Percentiles rank a stretch among this genome's conserved stretches.
Conservation (phyloP, 1,140 invertebrate species). For the Lordiphosa mommai region DNA sequence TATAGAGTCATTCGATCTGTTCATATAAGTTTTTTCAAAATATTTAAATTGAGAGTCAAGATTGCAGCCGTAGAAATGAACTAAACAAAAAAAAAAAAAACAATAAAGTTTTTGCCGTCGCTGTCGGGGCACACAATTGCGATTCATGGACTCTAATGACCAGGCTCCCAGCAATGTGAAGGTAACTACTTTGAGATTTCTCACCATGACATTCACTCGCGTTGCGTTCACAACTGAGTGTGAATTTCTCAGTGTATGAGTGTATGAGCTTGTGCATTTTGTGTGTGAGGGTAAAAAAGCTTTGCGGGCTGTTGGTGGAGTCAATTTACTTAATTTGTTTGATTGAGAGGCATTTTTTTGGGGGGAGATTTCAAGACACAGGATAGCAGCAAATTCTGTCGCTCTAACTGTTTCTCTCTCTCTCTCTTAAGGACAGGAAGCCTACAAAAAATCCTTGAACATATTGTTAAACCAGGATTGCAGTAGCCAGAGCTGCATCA, state of each 20-base stretch:
- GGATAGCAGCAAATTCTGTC: constrained; percentile 46
- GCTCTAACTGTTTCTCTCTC: too few species aligned
- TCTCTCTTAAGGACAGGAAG: too few species aligned
- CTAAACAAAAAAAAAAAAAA: too few species aligned
- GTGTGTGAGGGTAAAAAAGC: constrained; percentile 24
- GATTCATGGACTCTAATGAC: constrained; percentile 79
- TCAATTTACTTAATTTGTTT: constrained; percentile 6
- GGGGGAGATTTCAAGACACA: constrained; percentile 44
- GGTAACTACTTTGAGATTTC: constrained; percentile 38
- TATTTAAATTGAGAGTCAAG: background rate
- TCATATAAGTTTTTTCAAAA: background rate
- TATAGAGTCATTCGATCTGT: background rate
- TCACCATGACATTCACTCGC: constrained; percentile 52
- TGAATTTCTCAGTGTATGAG: constrained; percentile 30
- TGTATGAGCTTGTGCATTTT: background rate
- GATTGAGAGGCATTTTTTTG: background rate
- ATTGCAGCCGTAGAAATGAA: too few species aligned
- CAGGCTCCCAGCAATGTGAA: constrained; percentile 46
- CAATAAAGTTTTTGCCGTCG: constrained; percentile 28
- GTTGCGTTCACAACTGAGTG: constrained; percentile 58
- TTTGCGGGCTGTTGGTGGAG: constrained; percentile 20
- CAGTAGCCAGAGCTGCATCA: constrained; percentile 51
- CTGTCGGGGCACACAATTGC: constrained; percentile 67
- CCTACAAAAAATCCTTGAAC: constrained; percentile 77
- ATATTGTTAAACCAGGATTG: constrained; percentile 70